phyloP scores from a whole-genome alignment of 2,113 vertebrate species.

The Ammodytes marinus region DNA sequence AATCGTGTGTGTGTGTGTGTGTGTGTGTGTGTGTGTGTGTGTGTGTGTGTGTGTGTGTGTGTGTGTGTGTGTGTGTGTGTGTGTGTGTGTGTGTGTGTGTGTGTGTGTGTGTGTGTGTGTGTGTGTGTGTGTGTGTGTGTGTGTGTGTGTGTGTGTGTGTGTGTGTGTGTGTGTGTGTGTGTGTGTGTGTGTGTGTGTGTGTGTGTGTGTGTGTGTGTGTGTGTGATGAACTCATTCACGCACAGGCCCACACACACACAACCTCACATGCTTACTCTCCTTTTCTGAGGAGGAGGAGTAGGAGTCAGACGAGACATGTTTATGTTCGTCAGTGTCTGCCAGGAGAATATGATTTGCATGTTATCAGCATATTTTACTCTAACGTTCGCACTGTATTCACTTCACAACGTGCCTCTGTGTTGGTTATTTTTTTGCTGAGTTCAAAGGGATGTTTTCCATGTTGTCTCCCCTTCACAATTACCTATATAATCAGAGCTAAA shows the following conservation, averaged over 20 bases:
- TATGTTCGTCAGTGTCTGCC: slow-evolving; percentile 70
- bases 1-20: slow-evolving; percentile 74
- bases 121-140: slow-evolving; percentile 48
- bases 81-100: too few relatives aligned
- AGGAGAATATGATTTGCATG: slow-evolving; percentile 76
- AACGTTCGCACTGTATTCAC: slow-evolving; percentile 38
- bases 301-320: slow-evolving; percentile 75
- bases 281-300: slow-evolving; percentile 59
- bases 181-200: slow-evolving; percentile 47
- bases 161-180: slow-evolving; percentile 47
- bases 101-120: slow-evolving; percentile 33
- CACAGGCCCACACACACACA: slow-evolving; percentile 40
- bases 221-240: slow-evolving; percentile 69
- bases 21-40: slow-evolving; percentile 47
- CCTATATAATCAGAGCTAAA: slow-evolving; percentile 32
- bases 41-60: slow-evolving; percentile 52
- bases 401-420: slow-evolving; percentile 26
- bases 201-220: slow-evolving; percentile 34
- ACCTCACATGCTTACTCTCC: slow-evolving; percentile 58
- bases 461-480: slow-evolving; percentile 36
- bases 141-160: slow-evolving; percentile 46
- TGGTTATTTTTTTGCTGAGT: slow-evolving; percentile 42
- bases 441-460: slow-evolving; percentile 42
- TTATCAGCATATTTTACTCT: slow-evolving; percentile 74
- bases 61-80: slow-evolving; percentile 39